These are phyloP conservation scores for Chelon labrosus DNA, from an alignment of 2,797 vertebrate species.

Conservation along the genomic window DNA sequence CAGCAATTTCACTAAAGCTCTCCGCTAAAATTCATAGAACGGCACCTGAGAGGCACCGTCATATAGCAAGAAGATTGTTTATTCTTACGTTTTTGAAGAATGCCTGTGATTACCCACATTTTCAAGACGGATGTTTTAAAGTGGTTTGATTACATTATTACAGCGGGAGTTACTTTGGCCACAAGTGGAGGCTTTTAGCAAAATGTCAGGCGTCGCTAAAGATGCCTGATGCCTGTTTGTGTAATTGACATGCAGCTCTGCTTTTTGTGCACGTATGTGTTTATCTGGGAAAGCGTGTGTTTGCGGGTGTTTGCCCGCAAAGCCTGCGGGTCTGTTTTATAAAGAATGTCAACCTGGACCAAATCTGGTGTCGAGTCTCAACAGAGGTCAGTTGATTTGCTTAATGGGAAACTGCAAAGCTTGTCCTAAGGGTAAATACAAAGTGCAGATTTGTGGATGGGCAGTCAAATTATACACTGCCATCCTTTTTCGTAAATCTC, in stretches of 20 bases:
- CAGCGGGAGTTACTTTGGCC: constrained; percentile 7
- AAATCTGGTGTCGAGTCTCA: not conserved
- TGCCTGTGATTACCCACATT: constrained; percentile 41
- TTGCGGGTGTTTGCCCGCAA: constrained; percentile 11
- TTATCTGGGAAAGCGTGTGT: not conserved
- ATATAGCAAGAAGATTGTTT: constrained; percentile 7
- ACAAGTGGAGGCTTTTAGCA: constrained; percentile 54
- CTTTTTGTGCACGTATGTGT: constrained; percentile 11
- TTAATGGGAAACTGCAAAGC: not conserved
- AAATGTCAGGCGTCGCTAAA: constrained; percentile 61
- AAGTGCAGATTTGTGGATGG: not conserved
- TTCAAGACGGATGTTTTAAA: constrained; percentile 21
- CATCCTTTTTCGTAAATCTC: not conserved
- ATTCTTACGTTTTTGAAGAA: constrained; percentile 27
- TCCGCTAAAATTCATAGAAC: constrained; percentile 30
- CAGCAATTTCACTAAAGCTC: constrained; percentile 36
- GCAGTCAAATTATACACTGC: not conserved
- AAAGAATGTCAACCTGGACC: not conserved
- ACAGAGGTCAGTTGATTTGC: not conserved
- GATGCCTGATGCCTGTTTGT: constrained; percentile 56
- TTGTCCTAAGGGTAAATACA: not conserved
- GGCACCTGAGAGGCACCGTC: constrained; percentile 18
- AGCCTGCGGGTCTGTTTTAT: not conserved
- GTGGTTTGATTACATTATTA: constrained; percentile 44
- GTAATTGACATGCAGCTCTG: constrained; percentile 21